Evolutionary conservation across 2,888 invertebrate genomes (phyloP).

Genomic region (Tinea semifulvella): DNA sequence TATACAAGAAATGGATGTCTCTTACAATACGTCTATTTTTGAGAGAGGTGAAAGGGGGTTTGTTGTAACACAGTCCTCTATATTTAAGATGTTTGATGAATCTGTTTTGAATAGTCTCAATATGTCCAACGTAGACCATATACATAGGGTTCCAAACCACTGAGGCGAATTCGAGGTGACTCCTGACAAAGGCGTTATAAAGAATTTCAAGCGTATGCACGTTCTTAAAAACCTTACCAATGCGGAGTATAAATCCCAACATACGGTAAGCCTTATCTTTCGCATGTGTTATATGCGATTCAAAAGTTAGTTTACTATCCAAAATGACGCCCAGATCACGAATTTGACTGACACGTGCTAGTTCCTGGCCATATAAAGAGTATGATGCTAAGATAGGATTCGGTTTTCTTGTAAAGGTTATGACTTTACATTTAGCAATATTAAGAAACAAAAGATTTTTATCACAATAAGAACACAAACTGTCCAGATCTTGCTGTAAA

Average conservation of each 20-base stretch:
- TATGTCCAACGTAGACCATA: neutral
- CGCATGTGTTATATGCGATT: neutral
- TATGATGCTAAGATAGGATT: neutral
- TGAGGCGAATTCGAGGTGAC: neutral
- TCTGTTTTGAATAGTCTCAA: neutral
- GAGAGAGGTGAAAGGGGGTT: neutral
- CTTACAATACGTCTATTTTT: constrained; percentile 1
- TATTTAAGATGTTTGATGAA: neutral
- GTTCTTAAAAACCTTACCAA: neutral
- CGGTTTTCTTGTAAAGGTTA: neutral
- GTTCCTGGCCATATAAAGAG: neutral
- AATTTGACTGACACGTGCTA: neutral
- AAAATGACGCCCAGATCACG: neutral
- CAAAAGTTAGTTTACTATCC: neutral
- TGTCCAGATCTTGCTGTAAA: constrained; percentile 13
- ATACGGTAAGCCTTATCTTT: neutral
- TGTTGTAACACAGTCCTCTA: neutral
- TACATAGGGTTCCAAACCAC: neutral
- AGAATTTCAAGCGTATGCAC: neutral
- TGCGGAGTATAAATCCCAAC: neutral
- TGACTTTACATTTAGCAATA: neutral
- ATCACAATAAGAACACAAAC: neutral
- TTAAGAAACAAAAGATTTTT: neutral
- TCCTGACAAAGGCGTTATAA: neutral
- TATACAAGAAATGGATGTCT: too few species aligned